Evolutionary conservation across 2,797 vertebrate species (phyloP).

Genomic region (Geotrypetes seraphini): DNA sequence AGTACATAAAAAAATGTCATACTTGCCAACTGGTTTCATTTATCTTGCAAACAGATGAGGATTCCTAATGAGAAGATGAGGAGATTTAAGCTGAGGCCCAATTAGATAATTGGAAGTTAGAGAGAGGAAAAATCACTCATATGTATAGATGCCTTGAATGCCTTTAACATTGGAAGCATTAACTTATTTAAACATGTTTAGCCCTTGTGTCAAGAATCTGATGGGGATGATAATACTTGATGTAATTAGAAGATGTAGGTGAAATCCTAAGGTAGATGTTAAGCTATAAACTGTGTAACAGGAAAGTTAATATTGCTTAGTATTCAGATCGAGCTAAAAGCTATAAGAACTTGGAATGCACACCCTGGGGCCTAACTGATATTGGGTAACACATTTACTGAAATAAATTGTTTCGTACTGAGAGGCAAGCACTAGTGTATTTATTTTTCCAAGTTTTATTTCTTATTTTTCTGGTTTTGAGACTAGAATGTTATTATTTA

Average conservation of each 20-base stretch:
- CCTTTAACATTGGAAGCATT: neutral
- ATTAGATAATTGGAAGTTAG: slow-evolving; percentile 6
- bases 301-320: slow-evolving; percentile 61
- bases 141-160: slow-evolving; percentile 3
- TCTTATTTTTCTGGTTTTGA: no score
- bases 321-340: slow-evolving; percentile 53
- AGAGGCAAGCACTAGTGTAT: no score
- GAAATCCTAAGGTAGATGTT: slow-evolving; percentile 2
- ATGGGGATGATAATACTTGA: neutral
- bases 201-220: neutral
- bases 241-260: neutral
- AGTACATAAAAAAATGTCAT: neutral
- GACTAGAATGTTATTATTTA: no score
- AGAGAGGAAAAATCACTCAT: neutral
- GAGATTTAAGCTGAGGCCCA: neutral
- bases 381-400: neutral
- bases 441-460: no score
- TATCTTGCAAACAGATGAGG: neutral
- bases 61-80: slow-evolving; percentile 15
- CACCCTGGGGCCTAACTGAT: slow-evolving; percentile 47
- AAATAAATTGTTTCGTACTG: neutral
- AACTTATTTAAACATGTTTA: neutral
- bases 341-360: slow-evolving; percentile 45
- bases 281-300: slow-evolving; percentile 56
- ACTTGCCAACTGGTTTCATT: slow-evolving; percentile 8